Evolutionary conservation across 2,113 vertebrate species (phyloP).

Genomic region (Pardalotus punctatus): DNA sequence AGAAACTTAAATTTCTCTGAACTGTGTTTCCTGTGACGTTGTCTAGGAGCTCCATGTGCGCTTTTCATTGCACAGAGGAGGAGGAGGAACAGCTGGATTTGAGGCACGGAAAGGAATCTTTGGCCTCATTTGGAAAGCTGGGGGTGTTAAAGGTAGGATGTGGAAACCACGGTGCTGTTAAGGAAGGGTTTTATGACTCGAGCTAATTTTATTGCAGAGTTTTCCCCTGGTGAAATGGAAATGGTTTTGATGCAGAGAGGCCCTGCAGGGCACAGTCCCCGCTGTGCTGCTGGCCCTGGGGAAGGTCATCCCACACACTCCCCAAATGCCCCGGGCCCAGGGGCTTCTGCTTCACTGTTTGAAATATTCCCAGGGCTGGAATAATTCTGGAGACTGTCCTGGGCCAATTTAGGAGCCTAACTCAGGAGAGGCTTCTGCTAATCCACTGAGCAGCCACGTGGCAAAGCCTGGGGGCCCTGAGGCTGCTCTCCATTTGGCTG

Average conservation of each 20-base stretch:
- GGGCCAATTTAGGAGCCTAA: background rate
- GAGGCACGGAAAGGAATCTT: background rate
- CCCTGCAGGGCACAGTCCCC: background rate
- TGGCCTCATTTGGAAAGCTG: background rate
- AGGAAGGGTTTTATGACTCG: background rate
- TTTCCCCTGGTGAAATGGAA: background rate
- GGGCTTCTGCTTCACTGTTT: background rate
- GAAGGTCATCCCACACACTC: background rate
- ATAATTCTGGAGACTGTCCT: background rate
- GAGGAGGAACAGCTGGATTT: background rate
- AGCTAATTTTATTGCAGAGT: background rate
- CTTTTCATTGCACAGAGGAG: accelerated
- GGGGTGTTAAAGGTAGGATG: background rate
- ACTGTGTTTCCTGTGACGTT: background rate
- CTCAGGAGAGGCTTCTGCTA: background rate
- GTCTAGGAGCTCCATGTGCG: background rate
- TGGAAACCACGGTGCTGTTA: background rate
- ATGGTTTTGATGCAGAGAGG: background rate
- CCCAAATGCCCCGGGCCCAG: background rate
- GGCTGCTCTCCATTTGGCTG: background rate
- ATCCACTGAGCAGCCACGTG: background rate
- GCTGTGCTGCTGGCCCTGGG: background rate
- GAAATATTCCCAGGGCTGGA: background rate
- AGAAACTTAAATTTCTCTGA: background rate
- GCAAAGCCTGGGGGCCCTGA: background rate